phyloP scores from a whole-genome alignment of 2,888 invertebrate genomes.

The Dinocampus coccinellae region DNA sequence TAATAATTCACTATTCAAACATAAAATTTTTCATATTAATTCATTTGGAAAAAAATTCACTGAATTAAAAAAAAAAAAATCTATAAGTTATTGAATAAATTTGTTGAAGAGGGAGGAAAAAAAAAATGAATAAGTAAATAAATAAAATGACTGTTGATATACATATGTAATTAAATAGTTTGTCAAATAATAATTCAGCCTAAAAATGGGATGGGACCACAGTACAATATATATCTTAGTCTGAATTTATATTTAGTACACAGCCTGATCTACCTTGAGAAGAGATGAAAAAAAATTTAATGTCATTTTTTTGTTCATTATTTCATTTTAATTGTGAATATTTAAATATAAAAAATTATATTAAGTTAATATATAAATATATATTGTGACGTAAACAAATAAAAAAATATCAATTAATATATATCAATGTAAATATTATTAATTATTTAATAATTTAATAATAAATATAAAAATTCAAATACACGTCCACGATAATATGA shows the following conservation, averaged over 20 bases:
- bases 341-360: constrained; percentile 9
- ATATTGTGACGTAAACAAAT: background rate
- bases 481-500: background rate
- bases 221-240: constrained; percentile 48
- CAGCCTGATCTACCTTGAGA: constrained; percentile 11
- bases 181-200: constrained; percentile 46
- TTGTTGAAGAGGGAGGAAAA: no score
- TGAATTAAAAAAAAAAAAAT: no score
- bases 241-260: constrained; percentile 47
- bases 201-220: constrained; percentile 55
- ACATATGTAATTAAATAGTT: background rate
- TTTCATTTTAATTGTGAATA: background rate
- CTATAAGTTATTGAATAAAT: no score
- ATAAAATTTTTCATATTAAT: no score
- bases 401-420: constrained; percentile 15
- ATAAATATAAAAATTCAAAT: background rate
- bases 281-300: background rate
- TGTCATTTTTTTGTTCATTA: background rate
- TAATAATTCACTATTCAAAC: no score
- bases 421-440: background rate
- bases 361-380: constrained; percentile 4
- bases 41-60: no score
- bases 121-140: no score
- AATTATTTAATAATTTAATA: background rate
- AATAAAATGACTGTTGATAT: no score